A percentile compares a stretch with the other conserved stretches of the same genome.
phyloP scores from a whole-genome alignment of 2,888 invertebrate genomes.

The Parnassius mnemosyne region DNA sequence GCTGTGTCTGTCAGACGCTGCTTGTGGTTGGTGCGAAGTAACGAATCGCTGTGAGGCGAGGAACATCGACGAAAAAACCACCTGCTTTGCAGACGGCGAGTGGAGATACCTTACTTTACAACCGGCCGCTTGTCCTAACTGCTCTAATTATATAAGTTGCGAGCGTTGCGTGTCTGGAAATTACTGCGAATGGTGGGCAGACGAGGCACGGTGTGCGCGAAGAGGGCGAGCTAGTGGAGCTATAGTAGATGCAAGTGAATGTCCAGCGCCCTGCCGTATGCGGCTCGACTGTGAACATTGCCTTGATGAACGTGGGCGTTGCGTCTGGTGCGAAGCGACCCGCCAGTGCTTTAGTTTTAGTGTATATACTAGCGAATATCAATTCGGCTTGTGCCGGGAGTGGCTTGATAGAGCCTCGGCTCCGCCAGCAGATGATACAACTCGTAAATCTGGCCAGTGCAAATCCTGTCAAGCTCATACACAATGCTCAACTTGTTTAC shows the following conservation, averaged over 20 bases:
- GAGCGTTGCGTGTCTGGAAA: constrained; percentile 89
- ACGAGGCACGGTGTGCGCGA: constrained; percentile 91
- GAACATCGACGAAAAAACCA: constrained; percentile 83
- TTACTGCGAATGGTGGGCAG: constrained; percentile 95
- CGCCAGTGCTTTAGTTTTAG: constrained; percentile 96
- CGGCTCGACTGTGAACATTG: constrained; percentile 90
- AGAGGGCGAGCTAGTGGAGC: constrained; percentile 87
- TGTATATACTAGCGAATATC: constrained; percentile 96
- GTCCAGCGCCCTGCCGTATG: constrained; percentile 90
- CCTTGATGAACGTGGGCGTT: constrained; percentile 91
- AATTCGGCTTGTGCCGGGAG: constrained; percentile 94
- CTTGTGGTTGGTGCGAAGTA: constrained; percentile 95
- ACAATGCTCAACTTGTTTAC: constrained; percentile 89
- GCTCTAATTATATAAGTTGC: constrained; percentile 94
- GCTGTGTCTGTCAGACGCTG: constrained; percentile 91
- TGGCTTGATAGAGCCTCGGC: constrained; percentile 92
- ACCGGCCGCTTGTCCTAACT: constrained; percentile 91
- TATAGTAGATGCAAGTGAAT: constrained; percentile 81
- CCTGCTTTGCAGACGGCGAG: constrained; percentile 78
- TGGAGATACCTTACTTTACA: constrained; percentile 92
- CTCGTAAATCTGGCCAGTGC: constrained; percentile 83
- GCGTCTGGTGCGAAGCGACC: constrained; percentile 97
- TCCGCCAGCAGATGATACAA: constrained; percentile 55
- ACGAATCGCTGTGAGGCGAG: constrained; percentile 86
- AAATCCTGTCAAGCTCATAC: constrained; percentile 88